These are phyloP conservation scores for Pogonomyrmex californicus DNA, from an alignment of 1,140 invertebrate species.

Conservation along the genomic window DNA sequence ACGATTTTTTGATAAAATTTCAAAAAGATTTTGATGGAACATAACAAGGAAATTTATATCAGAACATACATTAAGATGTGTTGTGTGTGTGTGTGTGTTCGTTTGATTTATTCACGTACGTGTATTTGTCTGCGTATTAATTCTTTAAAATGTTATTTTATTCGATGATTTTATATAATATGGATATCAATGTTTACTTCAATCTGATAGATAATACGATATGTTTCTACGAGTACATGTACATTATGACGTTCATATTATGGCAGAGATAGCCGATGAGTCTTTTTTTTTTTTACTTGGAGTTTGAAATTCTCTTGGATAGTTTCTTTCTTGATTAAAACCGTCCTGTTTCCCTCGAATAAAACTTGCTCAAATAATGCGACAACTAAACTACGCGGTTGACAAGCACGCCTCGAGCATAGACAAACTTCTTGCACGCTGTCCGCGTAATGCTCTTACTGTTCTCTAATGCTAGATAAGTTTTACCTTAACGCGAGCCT, in stretches of 20 bases:
- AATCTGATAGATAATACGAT: neutral
- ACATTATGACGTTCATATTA: neutral
- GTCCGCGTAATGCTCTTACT: slow-evolving; percentile 25
- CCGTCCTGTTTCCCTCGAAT: slow-evolving; percentile 4
- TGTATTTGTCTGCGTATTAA: neutral
- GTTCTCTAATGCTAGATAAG: slow-evolving; percentile 7
- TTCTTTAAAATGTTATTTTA: neutral
- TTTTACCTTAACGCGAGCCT: slow-evolving; percentile 22
- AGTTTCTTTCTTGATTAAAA: slow-evolving; percentile 16
- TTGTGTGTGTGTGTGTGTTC: too few relatives aligned
- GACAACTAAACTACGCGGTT: slow-evolving; percentile 1
- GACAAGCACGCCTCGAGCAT: slow-evolving; percentile 8
- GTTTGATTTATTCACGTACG: neutral
- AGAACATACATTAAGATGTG: neutral
- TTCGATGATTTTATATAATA: neutral
- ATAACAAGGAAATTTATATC: neutral
- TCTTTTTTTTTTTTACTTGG: neutral
- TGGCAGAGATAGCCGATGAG: neutral
- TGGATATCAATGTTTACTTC: slow-evolving; percentile 14
- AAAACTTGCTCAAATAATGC: slow-evolving; percentile 23
- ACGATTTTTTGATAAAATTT: too few relatives aligned
- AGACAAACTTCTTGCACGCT: slow-evolving; percentile 34
- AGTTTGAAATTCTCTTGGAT: neutral
- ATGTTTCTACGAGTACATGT: neutral
- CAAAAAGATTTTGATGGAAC: too few relatives aligned